Evolutionary conservation across 2,888 invertebrate genomes (phyloP).

Genomic region (Ptilodon capucinus): DNA sequence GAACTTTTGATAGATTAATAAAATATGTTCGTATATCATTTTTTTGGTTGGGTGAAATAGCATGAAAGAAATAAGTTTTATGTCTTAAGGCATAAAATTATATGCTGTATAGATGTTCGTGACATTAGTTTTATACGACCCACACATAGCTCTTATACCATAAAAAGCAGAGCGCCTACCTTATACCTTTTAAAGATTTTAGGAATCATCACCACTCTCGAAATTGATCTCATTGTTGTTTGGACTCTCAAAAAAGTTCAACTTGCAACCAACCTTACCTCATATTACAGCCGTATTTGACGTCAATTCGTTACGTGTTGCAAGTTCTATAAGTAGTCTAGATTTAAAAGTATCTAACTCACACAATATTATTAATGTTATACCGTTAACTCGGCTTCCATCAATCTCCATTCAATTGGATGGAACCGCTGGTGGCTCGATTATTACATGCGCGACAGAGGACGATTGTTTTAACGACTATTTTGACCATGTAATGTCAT

Average conservation of each 20-base stretch:
- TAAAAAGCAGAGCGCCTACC: neutral
- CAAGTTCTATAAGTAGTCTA: neutral
- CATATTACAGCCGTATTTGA: too few species aligned
- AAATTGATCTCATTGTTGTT: too few species aligned
- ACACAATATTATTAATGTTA: too few species aligned
- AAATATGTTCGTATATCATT: neutral
- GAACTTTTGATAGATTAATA: neutral
- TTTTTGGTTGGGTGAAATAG: neutral
- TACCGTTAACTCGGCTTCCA: conserved; percentile 5
- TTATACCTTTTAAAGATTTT: neutral
- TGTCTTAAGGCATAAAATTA: too few species aligned
- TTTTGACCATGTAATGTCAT: neutral
- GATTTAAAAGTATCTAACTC: neutral
- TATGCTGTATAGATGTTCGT: too few species aligned
- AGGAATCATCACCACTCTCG: neutral
- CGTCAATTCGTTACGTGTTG: too few species aligned
- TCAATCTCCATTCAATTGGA: conserved; percentile 23
- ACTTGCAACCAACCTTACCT: too few species aligned
- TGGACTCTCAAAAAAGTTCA: too few species aligned
- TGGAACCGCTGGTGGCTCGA: conserved; percentile 9
- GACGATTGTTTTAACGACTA: neutral
- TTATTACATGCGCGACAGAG: conserved; percentile 17
- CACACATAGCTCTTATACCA: neutral
- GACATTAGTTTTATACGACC: neutral
- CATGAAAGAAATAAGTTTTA: too few species aligned